Base-by-base conservation (phyloP, 2,797 vertebrate genomes). In the Alca torda region DNA sequence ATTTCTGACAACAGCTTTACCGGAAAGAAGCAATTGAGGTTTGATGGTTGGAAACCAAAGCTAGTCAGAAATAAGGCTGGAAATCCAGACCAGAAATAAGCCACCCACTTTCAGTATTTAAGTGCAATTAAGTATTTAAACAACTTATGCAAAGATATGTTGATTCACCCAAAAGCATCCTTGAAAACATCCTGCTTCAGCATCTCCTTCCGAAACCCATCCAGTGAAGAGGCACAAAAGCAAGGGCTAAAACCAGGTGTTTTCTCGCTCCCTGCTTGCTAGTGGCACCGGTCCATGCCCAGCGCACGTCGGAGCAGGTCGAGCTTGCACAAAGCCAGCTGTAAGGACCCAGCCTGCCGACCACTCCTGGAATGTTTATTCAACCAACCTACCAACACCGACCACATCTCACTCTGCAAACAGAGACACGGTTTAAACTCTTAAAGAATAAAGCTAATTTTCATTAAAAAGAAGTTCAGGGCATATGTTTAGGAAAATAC, bases 331-430 rank as follows among this genome's bases (percentile, higher is more conserved):
- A 63, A 78, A 63, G 48, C 19, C 30, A 51, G 28, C 31, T 1
- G 0, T 24, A 73, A 64, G 41, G 35, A 67, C 53, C 31, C 54
- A 56, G 60, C 20, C 24, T 28, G 8, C 28, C 25, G 11, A 24
- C 33, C 0, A 1, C 69, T 91, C n/a, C 67, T 23, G n/a, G 13
- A 24, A 39, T 1, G 0, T 24, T 10, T 41, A 15, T n/a, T 37
- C 2, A 72, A 70, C 11, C 19, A 37, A 75, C 15, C 10, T 23
- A 31, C 28, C 16, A 35, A n/a, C 28, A 50, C 20, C 0, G 1
- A 50, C 39, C 8, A 19, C 39, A 48, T 20, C 12, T 48, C 51
- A 37, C 41, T 48, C 67, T 43, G 45, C 39, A 61, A 73, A 93
- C 28, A 48, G 31, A 74, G 33, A 33, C 9, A 5, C 6, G 19